Percentiles rank a stretch among this genome's conserved stretches.
Conservation (phyloP, 2,797 vertebrate genomes). For the Pseudochromis fuscus region DNA sequence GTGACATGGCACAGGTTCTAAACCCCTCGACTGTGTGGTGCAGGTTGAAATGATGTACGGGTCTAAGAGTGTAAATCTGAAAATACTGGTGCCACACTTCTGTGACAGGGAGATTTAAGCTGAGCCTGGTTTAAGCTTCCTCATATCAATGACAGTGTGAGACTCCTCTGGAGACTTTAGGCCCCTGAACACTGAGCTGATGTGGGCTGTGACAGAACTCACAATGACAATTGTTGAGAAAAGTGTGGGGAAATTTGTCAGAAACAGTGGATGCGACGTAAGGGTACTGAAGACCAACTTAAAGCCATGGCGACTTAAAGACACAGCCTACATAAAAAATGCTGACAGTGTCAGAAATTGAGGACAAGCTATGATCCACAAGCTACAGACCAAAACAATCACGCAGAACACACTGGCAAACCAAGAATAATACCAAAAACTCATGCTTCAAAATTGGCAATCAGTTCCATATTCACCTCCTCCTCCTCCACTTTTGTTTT, state of each 20-base stretch:
- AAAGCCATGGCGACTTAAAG: not conserved
- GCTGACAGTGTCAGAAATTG: not conserved
- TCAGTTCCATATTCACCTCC: not conserved
- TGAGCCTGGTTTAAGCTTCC: not conserved
- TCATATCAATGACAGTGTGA: not conserved
- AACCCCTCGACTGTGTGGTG: not conserved
- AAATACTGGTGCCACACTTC: not conserved
- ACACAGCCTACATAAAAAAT: not conserved
- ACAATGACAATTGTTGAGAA: not conserved
- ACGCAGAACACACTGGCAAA: no score
- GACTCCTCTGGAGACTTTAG: not conserved
- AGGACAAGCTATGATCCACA: not conserved
- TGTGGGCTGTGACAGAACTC: not conserved
- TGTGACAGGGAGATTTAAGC: not conserved
- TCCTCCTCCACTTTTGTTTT: not conserved
- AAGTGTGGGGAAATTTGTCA: not conserved
- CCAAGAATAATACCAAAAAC: not conserved
- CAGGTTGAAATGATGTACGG: not conserved
- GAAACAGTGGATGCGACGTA: not conserved
- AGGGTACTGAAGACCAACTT: not conserved
- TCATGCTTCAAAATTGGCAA: not conserved
- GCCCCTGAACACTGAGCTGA: not conserved
- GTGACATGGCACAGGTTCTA: not conserved
- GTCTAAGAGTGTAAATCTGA: not conserved
- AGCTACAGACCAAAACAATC: slow-evolving; percentile 1